Evolutionary conservation across 2,888 invertebrate genomes (phyloP).

Genomic region (Sylvicola cinctus): DNA sequence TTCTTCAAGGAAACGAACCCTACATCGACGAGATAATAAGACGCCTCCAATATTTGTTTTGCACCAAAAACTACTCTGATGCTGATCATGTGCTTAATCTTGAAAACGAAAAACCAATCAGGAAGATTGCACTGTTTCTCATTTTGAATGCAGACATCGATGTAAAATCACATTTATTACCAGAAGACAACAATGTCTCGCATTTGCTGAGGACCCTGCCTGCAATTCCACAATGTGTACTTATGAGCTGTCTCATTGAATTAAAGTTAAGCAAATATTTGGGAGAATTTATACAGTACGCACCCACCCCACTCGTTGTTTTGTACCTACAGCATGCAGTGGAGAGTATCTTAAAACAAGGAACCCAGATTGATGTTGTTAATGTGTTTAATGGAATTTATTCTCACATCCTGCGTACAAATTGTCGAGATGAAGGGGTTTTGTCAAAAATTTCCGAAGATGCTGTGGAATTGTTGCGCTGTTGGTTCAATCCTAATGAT

Average conservation of each 20-base stretch:
- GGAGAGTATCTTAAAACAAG: too few species aligned
- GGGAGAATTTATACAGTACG: conserved; percentile 14
- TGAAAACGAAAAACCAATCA: conserved; percentile 9
- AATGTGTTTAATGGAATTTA: conserved; percentile 13
- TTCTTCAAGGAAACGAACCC: conserved; percentile 13
- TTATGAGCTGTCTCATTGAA: conserved; percentile 14
- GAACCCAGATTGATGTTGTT: conserved; percentile 8
- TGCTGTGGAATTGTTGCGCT: conserved; percentile 14
- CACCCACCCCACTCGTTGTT: conserved; percentile 16
- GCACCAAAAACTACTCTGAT: conserved; percentile 9
- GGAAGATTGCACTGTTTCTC: conserved; percentile 16
- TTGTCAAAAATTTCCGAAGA: conserved; percentile 13
- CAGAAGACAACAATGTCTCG: conserved; percentile 11
- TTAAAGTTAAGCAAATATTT: conserved; percentile 15
- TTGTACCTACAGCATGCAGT: too few species aligned
- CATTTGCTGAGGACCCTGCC: conserved; percentile 15
- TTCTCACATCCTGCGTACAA: conserved; percentile 13
- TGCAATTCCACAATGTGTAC: conserved; percentile 15
- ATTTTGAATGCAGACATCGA: conserved; percentile 16
- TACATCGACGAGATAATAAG: conserved; percentile 13
- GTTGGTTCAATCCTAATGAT: conserved; percentile 16
- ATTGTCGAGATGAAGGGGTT: conserved; percentile 13
- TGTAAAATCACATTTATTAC: conserved; percentile 13
- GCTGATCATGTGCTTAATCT: conserved; percentile 8
- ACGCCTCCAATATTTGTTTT: conserved; percentile 11